phyloP scores from a whole-genome alignment of 1,140 invertebrate genomes.

The Bathynomus jamesi region DNA sequence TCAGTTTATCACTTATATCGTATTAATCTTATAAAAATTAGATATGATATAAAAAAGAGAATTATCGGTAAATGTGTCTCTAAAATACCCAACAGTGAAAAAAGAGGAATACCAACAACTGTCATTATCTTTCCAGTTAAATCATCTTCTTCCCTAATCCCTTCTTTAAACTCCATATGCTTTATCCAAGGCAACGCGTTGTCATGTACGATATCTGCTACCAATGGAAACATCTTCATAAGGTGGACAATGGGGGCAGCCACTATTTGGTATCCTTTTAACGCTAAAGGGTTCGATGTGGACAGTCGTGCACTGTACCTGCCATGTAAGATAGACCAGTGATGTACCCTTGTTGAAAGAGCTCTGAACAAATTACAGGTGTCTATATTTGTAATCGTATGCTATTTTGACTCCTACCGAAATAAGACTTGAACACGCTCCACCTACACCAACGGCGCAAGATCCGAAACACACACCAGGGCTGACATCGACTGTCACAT shows the following conservation, averaged over 20 bases:
- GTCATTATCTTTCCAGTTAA: neutral
- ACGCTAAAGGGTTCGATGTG: constrained; percentile 8
- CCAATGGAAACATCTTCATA: constrained; percentile 16
- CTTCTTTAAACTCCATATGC: constrained; percentile 29
- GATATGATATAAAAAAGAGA: too few species aligned
- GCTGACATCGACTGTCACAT: constrained; percentile 10
- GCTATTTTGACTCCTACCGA: constrained; percentile 17
- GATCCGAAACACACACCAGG: constrained; percentile 32
- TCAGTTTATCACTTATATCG: too few species aligned
- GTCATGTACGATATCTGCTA: constrained; percentile 17
- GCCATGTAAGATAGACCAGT: constrained; percentile 18
- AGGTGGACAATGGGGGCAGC: constrained; percentile 20
- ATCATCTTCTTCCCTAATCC: neutral
- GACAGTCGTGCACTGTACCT: constrained; percentile 12
- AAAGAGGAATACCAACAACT: neutral
- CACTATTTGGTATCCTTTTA: constrained; percentile 15
- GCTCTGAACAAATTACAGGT: constrained; percentile 31
- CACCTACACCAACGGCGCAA: constrained; percentile 24
- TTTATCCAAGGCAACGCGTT: constrained; percentile 22
- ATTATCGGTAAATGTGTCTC: too few species aligned
- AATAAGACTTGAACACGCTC: constrained; percentile 13
- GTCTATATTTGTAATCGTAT: too few species aligned
- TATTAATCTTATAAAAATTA: too few species aligned
- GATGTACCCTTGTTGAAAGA: constrained; percentile 20
- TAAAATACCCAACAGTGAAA: neutral